Conservation (phyloP, 2,113 vertebrate genomes). For the Vireo altiloquus region DNA sequence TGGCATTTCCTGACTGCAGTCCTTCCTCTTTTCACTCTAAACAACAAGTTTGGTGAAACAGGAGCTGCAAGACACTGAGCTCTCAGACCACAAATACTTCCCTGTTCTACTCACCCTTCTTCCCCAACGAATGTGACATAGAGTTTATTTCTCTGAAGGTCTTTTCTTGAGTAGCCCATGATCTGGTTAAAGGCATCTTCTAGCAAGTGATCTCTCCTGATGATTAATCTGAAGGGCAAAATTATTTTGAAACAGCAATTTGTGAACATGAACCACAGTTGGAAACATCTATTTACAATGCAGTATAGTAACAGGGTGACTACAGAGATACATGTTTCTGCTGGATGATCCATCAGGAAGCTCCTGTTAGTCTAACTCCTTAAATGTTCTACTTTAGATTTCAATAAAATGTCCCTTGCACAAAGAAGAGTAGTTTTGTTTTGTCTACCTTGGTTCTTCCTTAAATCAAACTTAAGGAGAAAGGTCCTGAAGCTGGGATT, state of each 20-base stretch:
- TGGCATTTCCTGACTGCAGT: slow-evolving; percentile 60
- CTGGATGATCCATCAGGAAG: background rate
- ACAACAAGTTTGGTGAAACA: slow-evolving; percentile 41
- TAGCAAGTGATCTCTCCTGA: slow-evolving; percentile 94
- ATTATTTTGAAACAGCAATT: slow-evolving; percentile 10
- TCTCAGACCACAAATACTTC: slow-evolving; percentile 32
- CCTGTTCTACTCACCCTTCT: slow-evolving; percentile 87
- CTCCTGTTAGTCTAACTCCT: background rate
- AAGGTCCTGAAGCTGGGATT: background rate
- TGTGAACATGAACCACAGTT: background rate
- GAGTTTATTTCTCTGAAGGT: slow-evolving; percentile 95
- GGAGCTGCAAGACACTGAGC: slow-evolving; percentile 1
- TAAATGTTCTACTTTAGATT: background rate
- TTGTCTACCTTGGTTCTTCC: background rate
- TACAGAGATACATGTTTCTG: background rate
- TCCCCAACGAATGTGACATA: slow-evolving; percentile 97
- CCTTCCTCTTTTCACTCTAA: slow-evolving; percentile 67
- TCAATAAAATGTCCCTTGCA: background rate
- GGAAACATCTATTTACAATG: background rate
- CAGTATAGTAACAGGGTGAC: background rate
- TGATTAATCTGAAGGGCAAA: slow-evolving; percentile 84
- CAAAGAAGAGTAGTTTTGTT: background rate
- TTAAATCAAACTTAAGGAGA: background rate
- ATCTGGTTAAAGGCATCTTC: slow-evolving; percentile 99
- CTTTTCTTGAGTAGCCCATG: slow-evolving; percentile 98